Evolutionary conservation across 2,797 vertebrate species (phyloP), one percentile per base, ranked within the genome.

Genomic region (Lycodopsis pacificus): DNA sequence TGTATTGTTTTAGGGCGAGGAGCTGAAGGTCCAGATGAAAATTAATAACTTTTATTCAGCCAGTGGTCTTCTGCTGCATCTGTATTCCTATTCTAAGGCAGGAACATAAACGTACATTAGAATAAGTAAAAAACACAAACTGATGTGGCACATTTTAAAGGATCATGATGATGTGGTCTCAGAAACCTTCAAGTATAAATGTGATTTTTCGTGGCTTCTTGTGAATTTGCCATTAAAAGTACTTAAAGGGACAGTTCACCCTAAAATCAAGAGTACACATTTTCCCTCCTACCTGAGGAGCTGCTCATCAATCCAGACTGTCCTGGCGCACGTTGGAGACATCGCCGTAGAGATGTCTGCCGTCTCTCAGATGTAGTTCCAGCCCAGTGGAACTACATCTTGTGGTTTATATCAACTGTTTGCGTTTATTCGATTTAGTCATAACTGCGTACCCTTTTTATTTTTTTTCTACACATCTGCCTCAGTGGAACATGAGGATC

Each of bases 351-450:
- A 48, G 44, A 20, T 6, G 46, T 48, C 46, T 48, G 46, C 19
- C 17, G 17, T 46, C 15, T 44, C 44, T 48, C 19, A 27, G 27
- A 27, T 27, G 27, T 27, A 27, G 27, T 27, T 27, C 27, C 46
- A 48, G 7, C 46, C 17, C 17, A 7, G 7, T 8, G 46, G 2
- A 51, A 11, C 48, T 11, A 11, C 3, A 51, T 51, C 20, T 22
- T 22, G 49, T 51, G 20, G 4, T 53, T 53, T 72, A 51, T 75
- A 76, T 86, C 78, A 80, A 81, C 67, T 57, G 40, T 73, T 77
- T 83, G 81, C 81, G 71, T 79, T 82, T 77, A 85, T 91, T 87
- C 84, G 73, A 87, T 87, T 77, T 61, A 86, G 77, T 90, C 88
- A 91, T 86, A 86, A 85, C 82, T 76, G 59, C 71, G 73, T 20